Base-by-base conservation (phyloP, 2,113 vertebrate genomes). In the Pomatorhinus ruficollis region DNA sequence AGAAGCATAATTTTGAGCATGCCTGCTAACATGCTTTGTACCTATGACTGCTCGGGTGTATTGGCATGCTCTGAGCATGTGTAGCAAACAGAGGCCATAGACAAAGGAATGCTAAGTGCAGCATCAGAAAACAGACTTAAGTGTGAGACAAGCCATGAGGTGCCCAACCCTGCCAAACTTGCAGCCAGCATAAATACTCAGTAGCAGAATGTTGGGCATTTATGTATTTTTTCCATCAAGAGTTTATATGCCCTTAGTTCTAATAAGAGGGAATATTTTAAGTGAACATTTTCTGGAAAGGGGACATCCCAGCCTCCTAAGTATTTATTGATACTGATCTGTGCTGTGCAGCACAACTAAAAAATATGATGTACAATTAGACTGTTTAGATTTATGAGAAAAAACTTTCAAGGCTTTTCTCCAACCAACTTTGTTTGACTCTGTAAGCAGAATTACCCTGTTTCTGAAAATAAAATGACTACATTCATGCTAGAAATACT, bases 101-200 rank as follows among this genome's bases (percentile, higher is more conserved):
- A 74, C 70, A 82, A 81, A 92, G 65, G 54, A 92, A 90, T 69
- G 60, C 44, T 93, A 49, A 52, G 74, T 37, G 53, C 90, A 80
- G 39, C 68, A 91, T 24, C 50, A 68, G 64, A 76, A 91, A 91
- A 33, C 35, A 56, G 50, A 78, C 31, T 65, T 69, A 35, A 37
- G 65, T 70, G 88, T 59, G 47, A 88, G 63, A 76, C 52, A 87
- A 91, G 57, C 93, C 91, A 93, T 22, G 9, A 91, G 89, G 66
- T 85, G 74, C 69, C 69, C 60, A 87, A 56, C 50, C 57, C 64
- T 92, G 93, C 89, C 89, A 94, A 95, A 87, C 78, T 94, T 82
- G 54, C 89, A 94, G 65, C 44, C 40, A 54, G 30, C 27, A 56
- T 12, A 28, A 83, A 68, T 14, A 37, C 47, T 71, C 77, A 49